Evolutionary conservation across 1,140 invertebrate genomes (phyloP), one percentile per base, ranked within the genome.

Genomic region (Coboldia fuscipes): DNA sequence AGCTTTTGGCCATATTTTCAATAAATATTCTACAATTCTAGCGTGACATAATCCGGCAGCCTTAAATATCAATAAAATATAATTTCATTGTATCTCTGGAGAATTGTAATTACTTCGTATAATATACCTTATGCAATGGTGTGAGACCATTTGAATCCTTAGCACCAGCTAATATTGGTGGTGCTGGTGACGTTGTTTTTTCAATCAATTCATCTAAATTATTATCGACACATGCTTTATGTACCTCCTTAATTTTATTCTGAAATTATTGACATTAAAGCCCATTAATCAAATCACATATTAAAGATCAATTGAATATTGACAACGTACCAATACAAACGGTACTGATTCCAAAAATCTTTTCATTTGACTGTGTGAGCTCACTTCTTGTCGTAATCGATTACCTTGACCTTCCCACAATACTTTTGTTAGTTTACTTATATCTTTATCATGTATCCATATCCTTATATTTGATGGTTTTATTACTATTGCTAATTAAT

Each of bases 381-480:
- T 81, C 3, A 82, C 82, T 50, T 88, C 81, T 38, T 71, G 70
- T 30, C 77, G 62, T 3, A 89, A 61, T 38, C 75, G 73, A 28
- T 73, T 60, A 7, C 84, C 86, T 45, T 84, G 75, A 0, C 85
- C 84, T 43, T 83, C 77, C 76, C 83, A 84, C 9, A 92, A 61
- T 2, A 88, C 76, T 45, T 77, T 72, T 47, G 84, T 78, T 29
- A 90, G 56, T 44, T 77, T 75, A 14, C 67, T 66, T 45, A 89
- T 64, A 52, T 89, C 80, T 47, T 76, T 68, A 48, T 88, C 84
- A 49, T 88, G 80, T 39, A 89, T 86, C 83, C 84, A 90, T 58
- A 85, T 84, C 38, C 82, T 62, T 39, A 90, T 85, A 44, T 85
- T 86, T 27, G 83, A 76, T 22, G 77, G 71, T 45, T 80, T 82